Base-by-base conservation (phyloP, 2,888 invertebrate species). In the Melieria crassipennis region DNA sequence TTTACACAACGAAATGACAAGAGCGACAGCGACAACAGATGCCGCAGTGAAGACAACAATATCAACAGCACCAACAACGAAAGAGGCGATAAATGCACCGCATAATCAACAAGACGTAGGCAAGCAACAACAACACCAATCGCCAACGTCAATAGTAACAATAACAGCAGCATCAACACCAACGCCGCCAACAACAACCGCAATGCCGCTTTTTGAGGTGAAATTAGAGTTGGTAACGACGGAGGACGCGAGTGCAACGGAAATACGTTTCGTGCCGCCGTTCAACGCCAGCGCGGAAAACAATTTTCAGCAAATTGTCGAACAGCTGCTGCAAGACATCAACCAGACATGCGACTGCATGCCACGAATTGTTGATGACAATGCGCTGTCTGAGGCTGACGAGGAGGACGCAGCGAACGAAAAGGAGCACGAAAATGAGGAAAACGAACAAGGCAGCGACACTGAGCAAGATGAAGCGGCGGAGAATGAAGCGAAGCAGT, bases 241-340 rank as follows among this genome's bases (percentile, higher is more conserved):
- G 58, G 67, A 70, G 64, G 7, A n/a, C 10, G 47, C 55, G 10
- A 56, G 55, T 16, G 60, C 55, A 4, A 92, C 92, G 72, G 90
- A 81, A 75, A 91, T 97, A 80, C 88, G 89, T 74, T 96, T 93
- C 84, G 87, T 89, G 57, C 97, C 97, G 4, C 91, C 93, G 0
- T 87, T 96, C 79, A 91, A 94, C 73, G 80, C 90, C 64, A 90
- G 91, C 42, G 89, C 91, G 79, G 84, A 89, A 7, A 90, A 90
- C 75, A 92, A 93, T 70, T 91, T 97, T 79, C 90, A 91, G 75
- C 89, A 89, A 76, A 89, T 92, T 66, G 88, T 96, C 73, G 90
- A 91, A 81, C 89, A 90, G 72, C 90, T 96, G 82, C 88, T 96
- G 83, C 90, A 92, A 75, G 94, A 95, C 81, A 92, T 95, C 83